Evolutionary conservation across 2,797 vertebrate species (phyloP), one percentile per base, ranked within the genome.

Genomic region (Ispidina lecontei): DNA sequence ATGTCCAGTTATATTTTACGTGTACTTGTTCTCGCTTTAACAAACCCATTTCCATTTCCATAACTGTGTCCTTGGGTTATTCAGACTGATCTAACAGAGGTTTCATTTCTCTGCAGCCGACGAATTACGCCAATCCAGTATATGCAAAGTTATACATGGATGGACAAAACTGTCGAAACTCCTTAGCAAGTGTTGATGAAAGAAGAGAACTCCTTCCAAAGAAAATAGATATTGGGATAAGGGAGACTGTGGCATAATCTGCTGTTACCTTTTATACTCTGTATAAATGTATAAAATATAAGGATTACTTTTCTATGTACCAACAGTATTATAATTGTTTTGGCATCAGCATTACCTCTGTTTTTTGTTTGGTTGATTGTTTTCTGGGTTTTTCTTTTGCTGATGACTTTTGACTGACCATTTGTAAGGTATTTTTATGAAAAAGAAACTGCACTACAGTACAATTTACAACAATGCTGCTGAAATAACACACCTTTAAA

Each of bases 151-250:
- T 99, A 95, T 99, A 99, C 95, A 98, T 99, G 95, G 99, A 99
- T 87, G 99, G 98, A 69, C 99, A 99, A 96, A 99, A 99, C 97
- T 99, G 99, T 98, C 98, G 98, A 97, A 99, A 99, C 97, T 99
- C 99, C 88, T 98, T 99, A 98, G 98, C 98, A 98, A 99, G 98
- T 95, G 98, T 99, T 84, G 99, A 99, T 82, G 99, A 99, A 98
- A 98, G 99, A 97, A 99, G 99, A 99, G 99, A 99, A 98, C 98
- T 99, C 97, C 99, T 99, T 98, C 99, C 99, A 99, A 99, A 99
- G 99, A 99, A 99, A 98, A 98, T 99, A 97, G 99, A 99, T 98
- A 99, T 98, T 97, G 99, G 98, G 97, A 99, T 99, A 98, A 98
- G 99, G 97, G 99, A 99, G 98, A 99, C 99, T 97, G 98, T 99